Base-by-base conservation (phyloP, 2,888 invertebrate species). In the Eupeodes latifasciatus region DNA sequence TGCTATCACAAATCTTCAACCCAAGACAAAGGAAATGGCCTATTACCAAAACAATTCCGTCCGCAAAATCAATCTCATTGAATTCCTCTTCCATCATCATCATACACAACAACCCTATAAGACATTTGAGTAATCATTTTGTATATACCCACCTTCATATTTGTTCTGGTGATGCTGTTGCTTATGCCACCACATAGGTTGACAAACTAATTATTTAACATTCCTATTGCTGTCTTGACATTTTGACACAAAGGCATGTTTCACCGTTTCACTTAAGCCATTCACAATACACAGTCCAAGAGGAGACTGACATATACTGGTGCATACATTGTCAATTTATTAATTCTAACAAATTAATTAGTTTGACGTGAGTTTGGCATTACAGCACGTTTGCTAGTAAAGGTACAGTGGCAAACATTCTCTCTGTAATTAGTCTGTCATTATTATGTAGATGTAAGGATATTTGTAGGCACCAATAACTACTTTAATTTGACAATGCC, bases 291-390 rank as follows among this genome's bases (percentile, higher is more conserved):
- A 40, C 40, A 40, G 6, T 40, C 40, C 9, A 5, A 40, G 40
- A 40, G 6, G 6, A 40, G 27, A 40, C 40, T 40, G 40, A 40
- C 19, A 12, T 3, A 47, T 55, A 14, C 12, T 66, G 66, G 64
- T 27, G 27, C 27, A 27, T 3, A 62, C 75, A 84, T 84, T 80
- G 75, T 75, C 84, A 80, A 80, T 71, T 80, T 80, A 80, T 80
- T 84, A 84, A 76, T 80, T 80, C 80, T 47, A 57, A 66, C 81
- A 81, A 85, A 85, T 81, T 81, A 81, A 81, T 85, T 85, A 81
- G 72, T 81, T 81, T 81, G 81, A 85, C 75, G 64, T 76, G 85
- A 81, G 80, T 51, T 79, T 55, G 71, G 62, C 76, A 71, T 62
- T 71, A 76, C 55, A 59, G 49, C 36, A 67, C 75, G 40, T 57